phyloP scores from a whole-genome alignment of 2,113 vertebrate species.

The Cynopterus brachyotis region DNA sequence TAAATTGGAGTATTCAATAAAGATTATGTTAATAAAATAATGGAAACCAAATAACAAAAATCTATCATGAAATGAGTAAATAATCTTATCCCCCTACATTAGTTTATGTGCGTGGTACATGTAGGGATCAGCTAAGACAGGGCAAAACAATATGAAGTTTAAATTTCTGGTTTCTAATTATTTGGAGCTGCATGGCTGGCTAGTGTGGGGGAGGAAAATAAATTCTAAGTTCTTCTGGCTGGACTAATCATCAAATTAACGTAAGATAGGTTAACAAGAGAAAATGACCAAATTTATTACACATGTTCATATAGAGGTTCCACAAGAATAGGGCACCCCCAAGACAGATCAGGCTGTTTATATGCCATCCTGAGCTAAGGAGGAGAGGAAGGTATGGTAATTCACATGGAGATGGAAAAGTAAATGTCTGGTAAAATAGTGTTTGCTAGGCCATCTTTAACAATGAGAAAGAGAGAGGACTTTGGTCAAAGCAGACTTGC shows the following conservation, averaged over 20 bases:
- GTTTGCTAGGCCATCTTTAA: not conserved
- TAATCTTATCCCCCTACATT: not conserved
- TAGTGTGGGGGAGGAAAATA: not conserved
- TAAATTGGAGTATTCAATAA: conserved; percentile 14
- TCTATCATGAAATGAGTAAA: not conserved
- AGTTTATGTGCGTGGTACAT: not conserved
- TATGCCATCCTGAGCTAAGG: not conserved
- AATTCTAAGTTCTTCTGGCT: not conserved
- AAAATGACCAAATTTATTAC: not conserved
- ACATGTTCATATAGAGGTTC: too few species aligned
- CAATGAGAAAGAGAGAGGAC: not conserved
- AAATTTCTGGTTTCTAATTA: not conserved
- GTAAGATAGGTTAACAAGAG: not conserved
- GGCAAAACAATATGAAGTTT: not conserved
- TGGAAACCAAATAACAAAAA: not conserved
- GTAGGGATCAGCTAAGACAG: not conserved
- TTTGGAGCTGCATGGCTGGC: not conserved
- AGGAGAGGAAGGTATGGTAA: not conserved
- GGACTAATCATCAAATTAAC: not conserved
- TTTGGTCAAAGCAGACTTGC: not conserved
- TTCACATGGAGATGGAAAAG: not conserved
- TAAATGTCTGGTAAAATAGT: not conserved
- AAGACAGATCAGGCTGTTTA: not conserved
- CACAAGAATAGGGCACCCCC: not conserved
- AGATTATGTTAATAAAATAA: not conserved